Conservation (phyloP, 2,797 vertebrate species). For the Centroberyx gerrardi region DNA sequence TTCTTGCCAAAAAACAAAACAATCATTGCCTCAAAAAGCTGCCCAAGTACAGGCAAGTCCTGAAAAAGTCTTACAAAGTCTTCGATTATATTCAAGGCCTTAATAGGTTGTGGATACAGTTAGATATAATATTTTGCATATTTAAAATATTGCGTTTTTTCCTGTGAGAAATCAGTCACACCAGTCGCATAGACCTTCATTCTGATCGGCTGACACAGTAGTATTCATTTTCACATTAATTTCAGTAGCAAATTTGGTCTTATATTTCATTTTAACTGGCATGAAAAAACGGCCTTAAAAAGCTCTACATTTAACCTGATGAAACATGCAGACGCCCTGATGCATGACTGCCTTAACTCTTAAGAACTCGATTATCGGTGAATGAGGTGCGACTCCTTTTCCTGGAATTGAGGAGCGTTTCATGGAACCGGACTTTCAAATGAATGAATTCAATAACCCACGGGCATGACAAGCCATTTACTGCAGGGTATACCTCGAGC, state of each 20-base stretch:
- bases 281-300: neutral
- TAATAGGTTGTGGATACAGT: no score
- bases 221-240: no score
- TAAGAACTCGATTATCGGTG: neutral
- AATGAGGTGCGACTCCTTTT: slow-evolving; percentile 18
- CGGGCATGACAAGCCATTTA: slow-evolving; percentile 45
- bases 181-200: no score
- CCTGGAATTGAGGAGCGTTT: slow-evolving; percentile 21
- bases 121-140: no score
- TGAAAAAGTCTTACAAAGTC: neutral
- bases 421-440: slow-evolving; percentile 23
- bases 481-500: slow-evolving; percentile 37
- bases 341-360: neutral
- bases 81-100: no score
- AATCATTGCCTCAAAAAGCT: neutral
- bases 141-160: no score
- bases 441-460: slow-evolving; percentile 44
- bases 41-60: neutral
- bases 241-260: slow-evolving; percentile 8
- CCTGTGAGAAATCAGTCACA: no score
- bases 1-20: neutral
- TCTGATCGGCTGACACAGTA: no score
- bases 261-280: slow-evolving; percentile 32
- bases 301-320: slow-evolving; percentile 43
- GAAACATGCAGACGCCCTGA: slow-evolving; percentile 52